These are phyloP conservation scores for Pygocentrus nattereri DNA, from an alignment of 2,797 vertebrate species.

Conservation along the genomic window DNA sequence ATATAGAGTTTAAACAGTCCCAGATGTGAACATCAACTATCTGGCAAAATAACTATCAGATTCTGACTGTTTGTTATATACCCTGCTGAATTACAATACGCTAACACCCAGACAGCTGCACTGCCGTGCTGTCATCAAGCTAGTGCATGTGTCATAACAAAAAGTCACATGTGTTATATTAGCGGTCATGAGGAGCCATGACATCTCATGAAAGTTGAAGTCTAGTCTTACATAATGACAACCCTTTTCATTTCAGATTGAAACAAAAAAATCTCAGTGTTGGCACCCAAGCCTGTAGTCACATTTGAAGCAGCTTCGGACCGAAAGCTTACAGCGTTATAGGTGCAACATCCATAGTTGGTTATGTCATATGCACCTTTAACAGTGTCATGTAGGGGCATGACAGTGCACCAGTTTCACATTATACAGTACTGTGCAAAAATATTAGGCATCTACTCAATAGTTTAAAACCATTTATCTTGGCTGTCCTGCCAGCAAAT, in stretches of 20 bases:
- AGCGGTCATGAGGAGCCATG: conserved; percentile 32
- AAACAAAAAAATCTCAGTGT: neutral
- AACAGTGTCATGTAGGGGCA: too few species aligned
- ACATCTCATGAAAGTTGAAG: conserved; percentile 19
- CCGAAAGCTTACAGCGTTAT: neutral
- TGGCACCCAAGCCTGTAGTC: neutral
- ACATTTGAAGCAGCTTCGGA: neutral
- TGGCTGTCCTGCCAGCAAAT: too few species aligned
- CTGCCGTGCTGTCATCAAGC: conserved; percentile 12
- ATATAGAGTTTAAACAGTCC: neutral
- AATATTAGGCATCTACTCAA: too few species aligned
- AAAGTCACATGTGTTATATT: conserved; percentile 29
- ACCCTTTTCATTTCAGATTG: conserved; percentile 1
- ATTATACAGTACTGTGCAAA: neutral
- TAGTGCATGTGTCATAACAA: conserved; percentile 22
- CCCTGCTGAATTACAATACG: neutral
- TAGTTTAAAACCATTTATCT: too few species aligned
- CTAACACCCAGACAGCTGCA: conserved; percentile 9
- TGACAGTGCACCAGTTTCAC: neutral
- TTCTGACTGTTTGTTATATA: neutral
- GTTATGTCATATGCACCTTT: neutral
- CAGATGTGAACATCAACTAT: neutral
- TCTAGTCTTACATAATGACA: conserved; percentile 17
- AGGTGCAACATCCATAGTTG: neutral
- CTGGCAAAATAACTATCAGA: neutral